These are phyloP conservation scores for Myripristis jacobus DNA, from an alignment of 2,797 vertebrate genomes.

Conservation along the genomic window DNA sequence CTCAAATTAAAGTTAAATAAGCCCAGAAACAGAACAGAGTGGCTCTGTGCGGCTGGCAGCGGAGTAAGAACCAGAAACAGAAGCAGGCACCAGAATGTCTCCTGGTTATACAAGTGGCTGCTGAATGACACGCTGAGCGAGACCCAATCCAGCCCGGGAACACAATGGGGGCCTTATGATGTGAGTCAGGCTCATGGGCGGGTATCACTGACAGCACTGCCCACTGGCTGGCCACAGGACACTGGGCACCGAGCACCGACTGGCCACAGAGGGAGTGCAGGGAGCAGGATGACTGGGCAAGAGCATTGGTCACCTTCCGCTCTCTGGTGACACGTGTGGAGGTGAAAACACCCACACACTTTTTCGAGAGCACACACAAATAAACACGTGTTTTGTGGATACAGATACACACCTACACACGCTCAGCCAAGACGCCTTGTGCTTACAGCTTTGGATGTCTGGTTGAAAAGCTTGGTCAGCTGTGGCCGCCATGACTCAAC, in stretches of 20 bases:
- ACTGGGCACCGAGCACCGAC: constrained; percentile 61
- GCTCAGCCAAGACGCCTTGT: constrained; percentile 20
- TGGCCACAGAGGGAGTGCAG: constrained; percentile 51
- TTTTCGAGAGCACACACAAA: constrained; percentile 17
- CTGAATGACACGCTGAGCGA: constrained; percentile 81
- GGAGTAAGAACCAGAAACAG: constrained; percentile 74
- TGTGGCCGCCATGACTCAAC: constrained; percentile 67
- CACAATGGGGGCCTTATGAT: constrained; percentile 85
- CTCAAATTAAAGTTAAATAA: constrained; percentile 71
- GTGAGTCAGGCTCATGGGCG: constrained; percentile 78
- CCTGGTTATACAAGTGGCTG: constrained; percentile 82
- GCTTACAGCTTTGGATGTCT: constrained; percentile 49
- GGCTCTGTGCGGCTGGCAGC: constrained; percentile 75
- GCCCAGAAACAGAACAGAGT: constrained; percentile 71
- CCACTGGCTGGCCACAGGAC: constrained; percentile 76
- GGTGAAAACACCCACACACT: constrained; percentile 48
- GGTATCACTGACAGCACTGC: constrained; percentile 76
- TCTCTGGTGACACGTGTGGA: constrained; percentile 43
- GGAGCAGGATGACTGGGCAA: constrained; percentile 54
- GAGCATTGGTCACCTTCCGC: constrained; percentile 63
- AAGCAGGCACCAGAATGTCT: constrained; percentile 83
- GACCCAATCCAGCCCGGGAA: constrained; percentile 81
- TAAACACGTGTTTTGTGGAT: constrained; percentile 37
- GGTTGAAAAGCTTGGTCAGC: constrained; percentile 58
- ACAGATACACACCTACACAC: constrained; percentile 34